A percentile compares a stretch with the other conserved stretches of the same genome.
Conservation (phyloP, 2,888 invertebrate genomes). For the Melanchra persicariae region DNA sequence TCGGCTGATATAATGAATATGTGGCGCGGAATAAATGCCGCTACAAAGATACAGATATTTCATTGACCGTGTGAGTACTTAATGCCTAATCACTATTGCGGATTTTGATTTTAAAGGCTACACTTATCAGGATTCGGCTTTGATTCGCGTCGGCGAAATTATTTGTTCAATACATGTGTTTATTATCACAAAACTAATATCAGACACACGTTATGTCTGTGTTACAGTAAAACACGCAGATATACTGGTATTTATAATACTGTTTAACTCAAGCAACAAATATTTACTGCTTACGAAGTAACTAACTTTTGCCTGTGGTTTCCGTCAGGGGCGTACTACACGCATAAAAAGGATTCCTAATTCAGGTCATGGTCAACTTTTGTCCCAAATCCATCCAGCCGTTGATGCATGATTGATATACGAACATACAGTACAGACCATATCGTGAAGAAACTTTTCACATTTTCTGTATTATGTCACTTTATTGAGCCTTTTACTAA, state of each 20-base stretch:
- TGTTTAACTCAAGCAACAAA: background rate
- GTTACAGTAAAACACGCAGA: background rate
- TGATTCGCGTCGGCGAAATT: conserved; percentile 13
- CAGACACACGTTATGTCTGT: background rate
- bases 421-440: no score
- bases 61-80: background rate
- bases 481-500: background rate
- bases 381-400: no score
- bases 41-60: background rate
- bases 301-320: background rate
- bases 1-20: no score
- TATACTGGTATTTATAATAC: background rate
- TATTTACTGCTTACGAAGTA: background rate
- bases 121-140: conserved; percentile 27
- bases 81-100: background rate
- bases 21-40: no score
- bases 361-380: no score
- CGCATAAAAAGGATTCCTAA: background rate
- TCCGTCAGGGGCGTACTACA: background rate
- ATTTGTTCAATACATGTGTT: conserved; percentile 9
- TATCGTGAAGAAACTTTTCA: no score
- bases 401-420: no score
- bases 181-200: background rate
- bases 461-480: background rate
- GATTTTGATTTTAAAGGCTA: conserved; percentile 11